Conservation (phyloP, 2,888 invertebrate species). For the Apamea anceps region DNA sequence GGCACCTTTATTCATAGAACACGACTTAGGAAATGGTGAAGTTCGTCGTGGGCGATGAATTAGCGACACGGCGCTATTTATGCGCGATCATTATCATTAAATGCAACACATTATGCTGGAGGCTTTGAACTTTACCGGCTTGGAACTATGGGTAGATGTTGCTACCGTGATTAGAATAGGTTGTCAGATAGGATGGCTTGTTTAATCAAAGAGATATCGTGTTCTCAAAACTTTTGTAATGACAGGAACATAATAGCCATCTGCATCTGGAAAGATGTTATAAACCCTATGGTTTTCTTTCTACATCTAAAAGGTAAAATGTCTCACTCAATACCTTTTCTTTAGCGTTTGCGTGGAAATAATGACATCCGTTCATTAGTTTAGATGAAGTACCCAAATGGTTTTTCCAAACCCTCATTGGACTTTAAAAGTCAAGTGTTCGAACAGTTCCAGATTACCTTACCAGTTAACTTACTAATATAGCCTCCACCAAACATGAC, state of each 20-base stretch:
- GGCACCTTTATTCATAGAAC: background rate
- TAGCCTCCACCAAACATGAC: background rate
- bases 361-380: too few species aligned
- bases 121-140: constrained; percentile 55
- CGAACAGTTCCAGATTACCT: too few species aligned
- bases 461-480: background rate
- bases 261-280: background rate
- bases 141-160: constrained; percentile 13
- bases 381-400: too few species aligned
- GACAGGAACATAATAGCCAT: background rate
- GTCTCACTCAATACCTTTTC: background rate
- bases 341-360: background rate
- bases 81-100: constrained; percentile 63
- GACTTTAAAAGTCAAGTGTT: too few species aligned
- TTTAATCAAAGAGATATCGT: background rate
- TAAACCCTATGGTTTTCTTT: background rate
- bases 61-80: constrained; percentile 52
- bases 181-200: constrained; percentile 7
- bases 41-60: constrained; percentile 59
- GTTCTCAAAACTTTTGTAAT: background rate
- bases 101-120: constrained; percentile 58
- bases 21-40: constrained; percentile 18
- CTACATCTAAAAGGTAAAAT: background rate
- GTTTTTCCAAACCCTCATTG: background rate
- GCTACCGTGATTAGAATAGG: constrained; percentile 45